Percentiles rank a stretch among this genome's conserved stretches.
Evolutionary conservation across 1,140 invertebrate species (phyloP).

Genomic region (Drosophila kohkoa): DNA sequence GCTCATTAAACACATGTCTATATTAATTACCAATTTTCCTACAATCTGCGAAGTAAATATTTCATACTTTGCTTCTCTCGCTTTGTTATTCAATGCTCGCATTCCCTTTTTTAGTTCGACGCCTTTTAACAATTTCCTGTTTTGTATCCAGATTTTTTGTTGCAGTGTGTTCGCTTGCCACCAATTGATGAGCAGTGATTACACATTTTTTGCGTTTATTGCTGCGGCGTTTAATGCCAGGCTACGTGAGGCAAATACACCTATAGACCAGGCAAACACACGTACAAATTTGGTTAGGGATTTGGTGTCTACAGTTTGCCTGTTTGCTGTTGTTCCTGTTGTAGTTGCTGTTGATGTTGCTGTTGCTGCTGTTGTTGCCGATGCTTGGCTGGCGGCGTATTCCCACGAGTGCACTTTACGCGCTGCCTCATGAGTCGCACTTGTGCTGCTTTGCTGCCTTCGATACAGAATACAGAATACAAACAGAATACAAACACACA

Average conservation of each 20-base stretch:
- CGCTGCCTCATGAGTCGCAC: conserved; percentile 58
- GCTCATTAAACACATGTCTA: too few species aligned
- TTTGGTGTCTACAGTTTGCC: conserved; percentile 16
- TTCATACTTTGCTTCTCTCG: too few species aligned
- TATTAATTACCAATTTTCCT: too few species aligned
- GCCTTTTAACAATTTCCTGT: background rate
- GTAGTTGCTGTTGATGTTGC: too few species aligned
- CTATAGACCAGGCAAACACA: conserved; percentile 13
- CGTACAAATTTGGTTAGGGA: conserved; percentile 29
- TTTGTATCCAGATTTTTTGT: conserved; percentile 23
- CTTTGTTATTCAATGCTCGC: too few species aligned
- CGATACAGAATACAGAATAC: background rate
- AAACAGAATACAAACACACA: background rate
- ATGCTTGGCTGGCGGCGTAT: conserved; percentile 37
- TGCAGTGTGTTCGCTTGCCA: conserved; percentile 43
- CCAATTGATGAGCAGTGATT: conserved; percentile 78
- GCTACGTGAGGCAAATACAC: conserved; percentile 59
- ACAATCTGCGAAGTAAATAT: too few species aligned
- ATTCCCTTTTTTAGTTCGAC: too few species aligned
- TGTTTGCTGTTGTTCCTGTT: background rate
- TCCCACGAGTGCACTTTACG: conserved; percentile 77
- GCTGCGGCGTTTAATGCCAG: conserved; percentile 34
- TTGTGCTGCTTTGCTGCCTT: conserved; percentile 41
- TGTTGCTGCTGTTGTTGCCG: conserved; percentile 13
- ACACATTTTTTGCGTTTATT: conserved; percentile 64